Base-by-base conservation (phyloP, 2,113 vertebrate genomes). In the Seriola rivoliana region DNA sequence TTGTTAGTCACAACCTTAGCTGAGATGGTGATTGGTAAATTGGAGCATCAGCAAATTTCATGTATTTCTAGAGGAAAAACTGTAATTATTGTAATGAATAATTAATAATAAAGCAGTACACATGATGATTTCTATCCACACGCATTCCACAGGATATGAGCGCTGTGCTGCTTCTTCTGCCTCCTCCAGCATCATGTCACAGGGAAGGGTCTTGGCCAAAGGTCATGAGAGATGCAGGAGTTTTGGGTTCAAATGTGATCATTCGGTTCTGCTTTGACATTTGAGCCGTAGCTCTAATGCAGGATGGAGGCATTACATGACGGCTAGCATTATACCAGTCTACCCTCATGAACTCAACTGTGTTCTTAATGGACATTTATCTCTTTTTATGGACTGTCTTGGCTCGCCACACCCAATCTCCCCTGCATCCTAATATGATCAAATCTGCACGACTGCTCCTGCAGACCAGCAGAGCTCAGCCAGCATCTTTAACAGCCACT, bases 321-420 rank as follows among this genome's bases (percentile, higher is more conserved):
- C 58, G 46, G 71, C 59, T 59, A 32, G 44, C 64, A 65, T 71
- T 66, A 42, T 68, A 73, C 0, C 54, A 60, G 38, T 38, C 44
- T 52, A 1, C 55, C 70, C 65, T 44, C 72, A 75, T 67, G 23
- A 71, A 52, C 54, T 78, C 17, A 75, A 9, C 72, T 19, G 9
- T 19, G 10, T 19, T 72, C 69, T 58, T 87, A 84, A 92, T 88
- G 87, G 72, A 82, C 76, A 8, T 54, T 85, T 82, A 69, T 85
- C 67, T 80, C 34, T 68, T 80, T 78, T 77, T 57, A 75, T 81
- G 75, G 78, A 3, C 46, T 14, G 77, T 69, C 72, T 70, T 58
- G 17, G 32, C 42, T 21, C 4, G 67, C 73, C 85, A 52, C 81
- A 40, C 83, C 88, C 80, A 67, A 54, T 32, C 50, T 16, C 0